Base-by-base conservation (phyloP, 2,888 invertebrate species). In the Tiliacea citrago region DNA sequence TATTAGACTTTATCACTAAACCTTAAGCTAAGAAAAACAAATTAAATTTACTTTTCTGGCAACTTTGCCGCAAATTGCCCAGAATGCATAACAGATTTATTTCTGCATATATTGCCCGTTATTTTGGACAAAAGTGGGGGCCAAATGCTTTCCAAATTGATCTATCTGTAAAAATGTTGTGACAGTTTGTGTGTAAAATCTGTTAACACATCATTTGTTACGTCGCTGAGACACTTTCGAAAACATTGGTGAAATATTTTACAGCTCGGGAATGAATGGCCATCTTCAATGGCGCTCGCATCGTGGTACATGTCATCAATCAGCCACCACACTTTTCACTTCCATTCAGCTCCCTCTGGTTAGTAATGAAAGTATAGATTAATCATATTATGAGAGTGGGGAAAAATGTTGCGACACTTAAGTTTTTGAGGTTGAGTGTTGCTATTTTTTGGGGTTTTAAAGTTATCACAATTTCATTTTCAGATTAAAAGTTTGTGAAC, bases 291-390 rank as follows among this genome's bases (percentile, higher is more conserved):
- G 73, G 78, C 71, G 65, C 74, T 77, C 75, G 16, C 35, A 62
- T 68, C 76, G 60, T 68, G 75, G 76, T 84, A 81, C 72, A 82
- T 68, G 81, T 88, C 90, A 93, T 93, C 91, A 90, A 92, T 93
- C 92, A 92, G 86, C 75, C 78, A 88, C 85, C 89, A 85, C 87
- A 88, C 88, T 90, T 92, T 91, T 88, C 88, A 85, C 79, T 78
- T 79, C 67, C 75, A 70, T 83, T 71, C 72, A 75, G 69, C 47
- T 73, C 61, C 12, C 75, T 67, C 66, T 79, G 83, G 77, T 81
- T 87, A 80, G 82, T 87, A 86, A 90, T 88, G 84, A 88, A 88
- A 83, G 75, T 81, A 77, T 75, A 85, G 85, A 91, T 91, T 90
- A 91, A 91, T 91, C 90, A 89, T 77, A 49, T 77, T 65, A 67